Base-by-base conservation (phyloP, 2,113 vertebrate species). In the Ctenomys sociabilis region DNA sequence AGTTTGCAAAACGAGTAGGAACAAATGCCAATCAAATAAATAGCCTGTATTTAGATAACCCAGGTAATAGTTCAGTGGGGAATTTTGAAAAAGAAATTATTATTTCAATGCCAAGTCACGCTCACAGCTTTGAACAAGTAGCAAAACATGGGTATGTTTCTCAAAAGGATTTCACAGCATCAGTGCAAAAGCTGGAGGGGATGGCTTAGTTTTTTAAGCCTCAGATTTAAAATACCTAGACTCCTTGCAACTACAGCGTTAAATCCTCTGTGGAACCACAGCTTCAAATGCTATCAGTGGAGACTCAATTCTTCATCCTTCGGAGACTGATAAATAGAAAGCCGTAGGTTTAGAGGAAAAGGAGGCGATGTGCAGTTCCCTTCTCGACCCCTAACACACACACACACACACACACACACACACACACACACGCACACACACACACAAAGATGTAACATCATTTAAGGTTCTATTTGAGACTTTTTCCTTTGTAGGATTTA, bases 111-210 rank as follows among this genome's bases (percentile, higher is more conserved):
- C 97, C 96, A 98, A 98, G 98, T 98, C 85, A 98, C 95, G 81
- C 88, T 85, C 1, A 91, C 97, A 96, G 98, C 95, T 85, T 64
- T 96, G 97, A 98, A 98, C 78, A 96, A 98, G 96, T 68, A 96
- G 97, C 81, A 95, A 80, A 90, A 97, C 88, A 97, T 1, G 90
- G 91, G 59, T 57, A 63, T 84, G 95, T 97, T 93, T 96, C 90
- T 97, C 98, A 96, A 97, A 97, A 95, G 97, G 91, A 97, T 97
- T 98, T 98, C 98, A 97, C 97, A 97, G 91, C 96, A 97, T 95
- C 97, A 68, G 87, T 89, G 91, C 95, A 95, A 97, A 95, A 96
- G 97, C 97, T 63, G 0, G 97, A 97, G 97, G 97, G 95, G 95
- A 94, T 72, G 93, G 97, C 97, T 98, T 97, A 95, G 97, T 94